A percentile compares a stretch with the other conserved stretches of the same genome.
phyloP scores from a whole-genome alignment of 2,113 vertebrate species.

The Lutjanus erythropterus region DNA sequence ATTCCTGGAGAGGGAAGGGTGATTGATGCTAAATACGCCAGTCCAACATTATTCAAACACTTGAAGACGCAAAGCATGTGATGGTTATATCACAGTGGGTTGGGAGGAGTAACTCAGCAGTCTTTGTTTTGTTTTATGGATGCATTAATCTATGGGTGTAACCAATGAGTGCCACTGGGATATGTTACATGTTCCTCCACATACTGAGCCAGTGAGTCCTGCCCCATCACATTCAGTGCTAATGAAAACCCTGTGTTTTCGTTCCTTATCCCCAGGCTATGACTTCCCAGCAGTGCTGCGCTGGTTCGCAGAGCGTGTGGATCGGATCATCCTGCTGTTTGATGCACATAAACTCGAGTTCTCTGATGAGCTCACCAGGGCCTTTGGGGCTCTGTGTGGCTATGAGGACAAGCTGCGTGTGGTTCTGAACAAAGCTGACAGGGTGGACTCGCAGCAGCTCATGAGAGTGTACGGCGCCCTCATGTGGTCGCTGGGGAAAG shows the following conservation, averaged over 20 bases:
- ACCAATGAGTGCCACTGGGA: constrained; percentile 61
- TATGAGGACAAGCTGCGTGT: constrained; percentile 94
- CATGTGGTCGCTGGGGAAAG: constrained; percentile 95
- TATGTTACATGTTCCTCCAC: constrained; percentile 34
- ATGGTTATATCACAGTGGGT: constrained; percentile 29
- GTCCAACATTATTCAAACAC: constrained; percentile 8
- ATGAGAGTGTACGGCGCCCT: constrained; percentile 94
- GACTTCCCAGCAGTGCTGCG: constrained; percentile 91
- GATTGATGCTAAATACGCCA: constrained; percentile 12
- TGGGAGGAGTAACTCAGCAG: constrained; percentile 42
- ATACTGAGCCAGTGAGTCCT: constrained; percentile 29
- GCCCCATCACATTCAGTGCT: constrained; percentile 43
- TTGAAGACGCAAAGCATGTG: constrained; percentile 36
- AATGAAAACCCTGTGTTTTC: constrained; percentile 66
- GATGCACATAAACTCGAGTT: constrained; percentile 95
- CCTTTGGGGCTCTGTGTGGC: constrained; percentile 89
- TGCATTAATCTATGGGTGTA: constrained; percentile 70
- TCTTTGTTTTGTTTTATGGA: constrained; percentile 59
- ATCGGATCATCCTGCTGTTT: constrained; percentile 93
- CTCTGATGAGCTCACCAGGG: constrained; percentile 92
- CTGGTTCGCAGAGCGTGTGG: constrained; percentile 93
- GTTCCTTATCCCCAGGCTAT: constrained; percentile 83
- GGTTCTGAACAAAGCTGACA: constrained; percentile 94
- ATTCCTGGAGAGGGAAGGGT: background rate
- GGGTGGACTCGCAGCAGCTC: constrained; percentile 92